phyloP scores from a whole-genome alignment of 2,113 vertebrate species.

The Ranitomeya imitator region DNA sequence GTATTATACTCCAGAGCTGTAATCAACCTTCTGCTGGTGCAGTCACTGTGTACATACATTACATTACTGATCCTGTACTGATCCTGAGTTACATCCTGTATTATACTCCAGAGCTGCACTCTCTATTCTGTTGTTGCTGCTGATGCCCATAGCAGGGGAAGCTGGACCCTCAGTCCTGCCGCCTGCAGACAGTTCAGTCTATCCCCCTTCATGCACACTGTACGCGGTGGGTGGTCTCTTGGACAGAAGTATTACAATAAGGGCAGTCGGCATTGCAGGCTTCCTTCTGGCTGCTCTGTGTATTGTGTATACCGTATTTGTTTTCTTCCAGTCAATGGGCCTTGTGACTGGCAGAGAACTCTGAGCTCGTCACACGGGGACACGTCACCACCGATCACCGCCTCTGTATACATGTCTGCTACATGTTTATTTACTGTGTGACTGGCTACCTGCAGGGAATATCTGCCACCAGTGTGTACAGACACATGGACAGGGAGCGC shows the following conservation, averaged over 20 bases:
- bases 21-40: too few relatives aligned
- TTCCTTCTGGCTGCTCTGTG: neutral
- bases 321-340: conserved; percentile 8
- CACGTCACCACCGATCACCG: neutral
- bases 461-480: neutral
- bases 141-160: neutral
- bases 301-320: neutral
- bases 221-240: neutral
- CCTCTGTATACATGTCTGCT: neutral
- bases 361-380: neutral
- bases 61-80: too few relatives aligned
- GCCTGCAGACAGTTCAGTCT: neutral
- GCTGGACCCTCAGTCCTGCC: neutral
- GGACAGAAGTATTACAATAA: neutral
- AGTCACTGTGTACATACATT: too few relatives aligned
- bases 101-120: too few relatives aligned
- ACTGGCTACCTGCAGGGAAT: neutral
- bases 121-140: neutral
- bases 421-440: neutral
- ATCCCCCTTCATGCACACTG: neutral
- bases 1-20: too few relatives aligned
- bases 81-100: too few relatives aligned
- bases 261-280: too few relatives aligned
- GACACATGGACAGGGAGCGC: neutral
- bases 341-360: neutral